phyloP scores from a whole-genome alignment of 2,888 invertebrate genomes.

The Oxycera nigricornis region DNA sequence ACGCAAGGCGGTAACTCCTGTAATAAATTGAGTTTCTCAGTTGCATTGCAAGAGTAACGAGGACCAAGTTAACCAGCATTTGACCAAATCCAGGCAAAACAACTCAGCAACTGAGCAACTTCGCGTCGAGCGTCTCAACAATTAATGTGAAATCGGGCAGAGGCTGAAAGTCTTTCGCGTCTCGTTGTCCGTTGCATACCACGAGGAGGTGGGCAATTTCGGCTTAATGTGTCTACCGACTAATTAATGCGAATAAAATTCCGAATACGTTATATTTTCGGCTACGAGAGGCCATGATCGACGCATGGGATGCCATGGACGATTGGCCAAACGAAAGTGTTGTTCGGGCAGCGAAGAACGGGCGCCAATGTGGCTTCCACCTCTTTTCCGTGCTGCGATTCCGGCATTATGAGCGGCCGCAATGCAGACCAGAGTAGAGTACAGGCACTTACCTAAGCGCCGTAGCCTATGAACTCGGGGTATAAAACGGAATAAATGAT shows the following conservation, averaged over 20 bases:
- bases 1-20: no score
- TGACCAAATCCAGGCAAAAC: no score
- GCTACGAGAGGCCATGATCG: not conserved
- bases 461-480: conserved; percentile 6
- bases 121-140: not conserved
- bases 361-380: not conserved
- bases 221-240: not conserved
- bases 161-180: not conserved
- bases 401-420: not conserved
- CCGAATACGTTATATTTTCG: conserved; percentile 14
- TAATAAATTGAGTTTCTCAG: no score
- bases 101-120: not conserved
- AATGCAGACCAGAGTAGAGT: not conserved
- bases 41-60: no score
- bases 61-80: no score
- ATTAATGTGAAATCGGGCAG: not conserved
- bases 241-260: conserved; percentile 29
- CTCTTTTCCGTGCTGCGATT: conserved; percentile 21
- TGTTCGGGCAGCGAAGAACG: not conserved
- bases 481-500: conserved; percentile 36
- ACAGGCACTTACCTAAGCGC: conserved; percentile 35
- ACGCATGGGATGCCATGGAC: conserved; percentile 2
- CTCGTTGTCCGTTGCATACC: not conserved
- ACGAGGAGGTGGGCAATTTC: not conserved
- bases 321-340: not conserved